Percentiles rank a stretch among this genome's conserved stretches.
Evolutionary conservation across 2,888 invertebrate species (phyloP).

Genomic region (Volucella bombylans): DNA sequence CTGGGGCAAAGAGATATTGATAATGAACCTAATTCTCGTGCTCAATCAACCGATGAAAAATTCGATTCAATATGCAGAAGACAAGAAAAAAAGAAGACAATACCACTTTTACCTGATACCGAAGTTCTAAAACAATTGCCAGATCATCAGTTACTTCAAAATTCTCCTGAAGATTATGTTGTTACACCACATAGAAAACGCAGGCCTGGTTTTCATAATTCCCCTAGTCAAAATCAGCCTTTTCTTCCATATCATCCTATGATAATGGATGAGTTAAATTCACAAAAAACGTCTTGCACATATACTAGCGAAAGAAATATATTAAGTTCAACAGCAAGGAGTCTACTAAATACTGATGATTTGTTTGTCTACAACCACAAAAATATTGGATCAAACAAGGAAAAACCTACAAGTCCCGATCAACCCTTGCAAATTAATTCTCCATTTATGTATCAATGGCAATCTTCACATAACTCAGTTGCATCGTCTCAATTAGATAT

Average conservation of each 20-base stretch:
- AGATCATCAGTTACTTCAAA: conserved; percentile 88
- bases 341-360: conserved; percentile 78
- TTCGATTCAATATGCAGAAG: conserved; percentile 77
- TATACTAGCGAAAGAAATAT: conserved; percentile 80
- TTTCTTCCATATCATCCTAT: conserved; percentile 92
- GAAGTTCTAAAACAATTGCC: conserved; percentile 85
- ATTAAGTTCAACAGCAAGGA: conserved; percentile 79
- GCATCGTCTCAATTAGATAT: conserved; percentile 77
- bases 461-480: conserved; percentile 79
- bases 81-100: conserved; percentile 84
- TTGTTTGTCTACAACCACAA: conserved; percentile 79
- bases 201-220: conserved; percentile 93
- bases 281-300: conserved; percentile 86
- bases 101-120: conserved; percentile 87
- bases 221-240: conserved; percentile 93
- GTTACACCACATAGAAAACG: conserved; percentile 94
- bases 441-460: conserved; percentile 83
- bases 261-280: conserved; percentile 88
- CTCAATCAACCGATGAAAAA: conserved; percentile 79
- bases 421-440: conserved; percentile 83
- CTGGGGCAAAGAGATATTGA: conserved; percentile 85
- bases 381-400: conserved; percentile 78
- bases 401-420: conserved; percentile 88
- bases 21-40: conserved; percentile 77
- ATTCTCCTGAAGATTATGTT: conserved; percentile 92